Conservation (phyloP, 1,140 invertebrate genomes). For the Procambarus virginalis region DNA sequence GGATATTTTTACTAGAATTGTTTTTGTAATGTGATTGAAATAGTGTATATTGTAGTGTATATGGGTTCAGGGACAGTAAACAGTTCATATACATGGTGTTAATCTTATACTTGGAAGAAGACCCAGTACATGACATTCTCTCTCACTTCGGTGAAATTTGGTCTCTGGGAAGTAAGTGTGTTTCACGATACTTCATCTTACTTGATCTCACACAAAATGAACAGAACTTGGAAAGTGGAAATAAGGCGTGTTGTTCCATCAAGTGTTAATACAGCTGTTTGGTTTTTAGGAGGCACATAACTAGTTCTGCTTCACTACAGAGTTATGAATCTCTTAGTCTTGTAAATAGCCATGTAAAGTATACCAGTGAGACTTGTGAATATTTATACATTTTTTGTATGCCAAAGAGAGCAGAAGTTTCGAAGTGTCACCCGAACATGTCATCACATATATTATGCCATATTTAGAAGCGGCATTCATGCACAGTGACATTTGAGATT, state of each 20-base stretch:
- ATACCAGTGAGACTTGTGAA: constrained; percentile 14
- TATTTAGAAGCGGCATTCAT: not conserved
- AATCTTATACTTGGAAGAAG: not conserved
- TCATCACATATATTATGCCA: not conserved
- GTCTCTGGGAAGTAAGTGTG: not conserved
- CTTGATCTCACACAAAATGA: not conserved
- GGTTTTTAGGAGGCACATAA: constrained; percentile 1
- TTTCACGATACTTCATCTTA: not conserved
- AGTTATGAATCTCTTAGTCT: not conserved
- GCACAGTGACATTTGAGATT: not conserved
- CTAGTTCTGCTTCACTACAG: constrained; percentile 6
- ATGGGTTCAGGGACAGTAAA: not conserved
- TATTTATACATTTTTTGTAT: constrained; percentile 53
- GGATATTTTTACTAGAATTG: not conserved
- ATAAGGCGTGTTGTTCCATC: not conserved
- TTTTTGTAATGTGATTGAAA: not conserved
- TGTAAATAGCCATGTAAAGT: constrained; percentile 48
- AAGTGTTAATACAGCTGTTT: not conserved
- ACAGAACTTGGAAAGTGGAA: not conserved
- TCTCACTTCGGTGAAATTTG: not conserved
- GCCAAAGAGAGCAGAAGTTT: constrained; percentile 13
- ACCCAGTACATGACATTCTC: not conserved
- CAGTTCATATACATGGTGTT: not conserved
- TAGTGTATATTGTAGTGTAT: not conserved
- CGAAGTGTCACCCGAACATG: not conserved